Base-by-base conservation (phyloP, 2,797 vertebrate species). In the Chelmon rostratus region DNA sequence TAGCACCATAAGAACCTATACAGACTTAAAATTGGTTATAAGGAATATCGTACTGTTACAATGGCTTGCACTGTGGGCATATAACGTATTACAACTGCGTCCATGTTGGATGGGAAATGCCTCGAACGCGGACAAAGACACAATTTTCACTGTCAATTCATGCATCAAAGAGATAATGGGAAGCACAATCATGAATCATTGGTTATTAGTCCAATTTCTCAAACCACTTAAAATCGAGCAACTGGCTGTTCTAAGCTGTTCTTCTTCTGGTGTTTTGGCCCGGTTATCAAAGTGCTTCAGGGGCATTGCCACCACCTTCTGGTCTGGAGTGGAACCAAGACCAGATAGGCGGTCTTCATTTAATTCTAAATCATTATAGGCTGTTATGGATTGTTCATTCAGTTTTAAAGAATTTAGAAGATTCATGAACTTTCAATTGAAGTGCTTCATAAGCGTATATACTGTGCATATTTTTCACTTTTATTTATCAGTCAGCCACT, bases 341-440 rank as follows among this genome's bases (percentile, higher is more conserved):
- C 31, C 33, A 33, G 31, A 33, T 31, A 33, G 31, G n/a, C n/a
- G n/a, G n/a, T n/a, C n/a, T 31, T 31, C 7, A 63, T 56, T 76
- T 59, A 59, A 53, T 52, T 50, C 40, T 11, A 54, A 49, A 69
- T 68, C 33, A 10, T 38, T 64, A 53, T 37, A 70, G 63, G 47
- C 33, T 83, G 25, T 66, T 61, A 46, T 67, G 10, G 23, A n/a
- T 49, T n/a, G n/a, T 69, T 81, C 35, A 19, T 31, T 8, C 19
- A 47, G 18, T 69, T 73, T 35, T 23, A 25, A 33, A 44, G 1
- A n/a, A n/a, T n/a, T n/a, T n/a, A n/a, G n/a, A n/a, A n/a, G n/a
- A n/a, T n/a, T n/a, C n/a, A n/a, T n/a, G n/a, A n/a, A n/a, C n/a
- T n/a, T n/a, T n/a, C n/a, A n/a, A n/a, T n/a, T n/a, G n/a, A n/a